A percentile compares a stretch with the other conserved stretches of the same genome.
Conservation (phyloP, 2,888 invertebrate species). For the Xestobium rufovillosum region DNA sequence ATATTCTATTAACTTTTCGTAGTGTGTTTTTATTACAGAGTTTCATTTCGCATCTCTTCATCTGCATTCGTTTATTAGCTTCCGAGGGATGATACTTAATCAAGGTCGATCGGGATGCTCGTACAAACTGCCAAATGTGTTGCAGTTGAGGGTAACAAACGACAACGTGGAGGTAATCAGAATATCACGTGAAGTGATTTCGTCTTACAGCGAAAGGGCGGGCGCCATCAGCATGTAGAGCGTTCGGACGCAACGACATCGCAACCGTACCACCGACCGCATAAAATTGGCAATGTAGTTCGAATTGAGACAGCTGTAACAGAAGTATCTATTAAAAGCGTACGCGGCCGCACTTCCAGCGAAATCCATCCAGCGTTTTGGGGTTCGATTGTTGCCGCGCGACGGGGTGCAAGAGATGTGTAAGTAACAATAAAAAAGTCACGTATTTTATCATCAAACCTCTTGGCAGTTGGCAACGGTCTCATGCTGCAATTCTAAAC, state of each 20-base stretch:
- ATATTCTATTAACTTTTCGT: too few species aligned
- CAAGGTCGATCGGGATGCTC: too few species aligned
- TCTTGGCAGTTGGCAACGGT: slow-evolving; percentile 39
- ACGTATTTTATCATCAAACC: slow-evolving; percentile 36
- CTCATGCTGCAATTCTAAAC: slow-evolving; percentile 41
- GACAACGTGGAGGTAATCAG: slow-evolving; percentile 40
- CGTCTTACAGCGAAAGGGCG: slow-evolving; percentile 45
- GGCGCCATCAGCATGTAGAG: slow-evolving; percentile 37
- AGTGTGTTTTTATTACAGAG: too few species aligned
- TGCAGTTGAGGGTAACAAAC: slow-evolving; percentile 43
- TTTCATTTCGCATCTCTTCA: too few species aligned
- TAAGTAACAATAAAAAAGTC: slow-evolving; percentile 37
- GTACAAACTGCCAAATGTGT: slow-evolving; percentile 45
- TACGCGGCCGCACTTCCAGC: slow-evolving; percentile 32
- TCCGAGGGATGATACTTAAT: too few species aligned
- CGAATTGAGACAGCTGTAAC: slow-evolving; percentile 39
- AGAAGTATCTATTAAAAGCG: slow-evolving; percentile 34
- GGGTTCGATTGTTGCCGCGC: slow-evolving; percentile 31
- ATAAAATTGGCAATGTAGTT: slow-evolving; percentile 6
- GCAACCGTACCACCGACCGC: slow-evolving; percentile 3
- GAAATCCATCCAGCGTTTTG: slow-evolving; percentile 30
- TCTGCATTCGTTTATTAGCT: too few species aligned
- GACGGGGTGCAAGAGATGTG: slow-evolving; percentile 37
- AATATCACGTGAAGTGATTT: slow-evolving; percentile 36
- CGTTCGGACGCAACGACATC: slow-evolving; percentile 28